These are phyloP conservation scores for Zaprionus lineosus DNA, from an alignment of 2,888 invertebrate genomes.

Conservation along the genomic window DNA sequence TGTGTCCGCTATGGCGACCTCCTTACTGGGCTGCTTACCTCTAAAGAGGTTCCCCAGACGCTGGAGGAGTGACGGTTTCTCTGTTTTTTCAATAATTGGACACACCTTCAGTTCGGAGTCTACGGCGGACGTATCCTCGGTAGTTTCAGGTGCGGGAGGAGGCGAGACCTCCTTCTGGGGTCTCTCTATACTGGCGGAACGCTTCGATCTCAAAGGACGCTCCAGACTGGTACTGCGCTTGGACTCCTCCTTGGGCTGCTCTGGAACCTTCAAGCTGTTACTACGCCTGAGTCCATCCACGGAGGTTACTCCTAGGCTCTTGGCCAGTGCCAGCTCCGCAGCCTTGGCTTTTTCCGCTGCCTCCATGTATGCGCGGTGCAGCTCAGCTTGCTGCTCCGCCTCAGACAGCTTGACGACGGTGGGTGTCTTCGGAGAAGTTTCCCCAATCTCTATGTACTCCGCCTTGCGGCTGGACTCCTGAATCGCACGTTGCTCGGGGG, in stretches of 20 bases:
- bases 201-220: conserved; percentile 36
- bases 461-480: conserved; percentile 43
- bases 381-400: conserved; percentile 49
- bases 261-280: conserved; percentile 44
- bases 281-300: conserved; percentile 53
- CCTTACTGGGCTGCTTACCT: neutral
- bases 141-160: neutral
- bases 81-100: neutral
- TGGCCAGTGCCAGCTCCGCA: conserved; percentile 46
- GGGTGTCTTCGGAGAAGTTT: too few relatives aligned
- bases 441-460: conserved; percentile 64
- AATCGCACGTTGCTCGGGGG: conserved; percentile 68
- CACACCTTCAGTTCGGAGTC: neutral
- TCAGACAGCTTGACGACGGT: conserved; percentile 47
- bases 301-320: conserved; percentile 23
- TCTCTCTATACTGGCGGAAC: conserved; percentile 50
- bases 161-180: neutral
- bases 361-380: conserved; percentile 55
- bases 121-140: neutral
- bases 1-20: neutral
- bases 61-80: conserved; percentile 11
- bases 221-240: conserved; percentile 61
- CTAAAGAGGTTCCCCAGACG: conserved; percentile 28
- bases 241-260: conserved; percentile 31
- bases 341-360: conserved; percentile 56